A percentile compares a stretch with the other conserved stretches of the same genome.
phyloP scores from a whole-genome alignment of 2,888 invertebrate genomes.

The Mellilla xanthometata region DNA sequence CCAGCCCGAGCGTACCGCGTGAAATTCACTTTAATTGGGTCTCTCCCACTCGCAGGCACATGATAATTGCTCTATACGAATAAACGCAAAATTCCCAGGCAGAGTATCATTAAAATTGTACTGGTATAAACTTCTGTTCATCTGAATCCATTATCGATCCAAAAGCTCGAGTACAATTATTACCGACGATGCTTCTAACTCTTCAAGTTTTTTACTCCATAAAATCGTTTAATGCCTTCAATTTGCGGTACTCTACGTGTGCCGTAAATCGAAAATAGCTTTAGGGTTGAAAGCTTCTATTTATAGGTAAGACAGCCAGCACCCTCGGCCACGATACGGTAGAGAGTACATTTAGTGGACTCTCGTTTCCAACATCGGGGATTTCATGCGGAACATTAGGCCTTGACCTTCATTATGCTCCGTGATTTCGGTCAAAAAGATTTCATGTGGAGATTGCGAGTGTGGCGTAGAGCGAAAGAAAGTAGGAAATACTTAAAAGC shows the following conservation, averaged over 20 bases:
- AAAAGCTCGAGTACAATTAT: background rate
- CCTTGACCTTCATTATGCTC: slow-evolving; percentile 29
- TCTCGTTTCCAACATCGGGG: slow-evolving; percentile 25
- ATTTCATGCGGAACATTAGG: slow-evolving; percentile 30
- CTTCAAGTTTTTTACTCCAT: slow-evolving; percentile 1
- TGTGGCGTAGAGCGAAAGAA: slow-evolving; percentile 24
- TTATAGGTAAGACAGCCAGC: slow-evolving; percentile 43
- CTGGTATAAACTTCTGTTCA: no score
- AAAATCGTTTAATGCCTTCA: slow-evolving; percentile 30
- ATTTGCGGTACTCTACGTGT: slow-evolving; percentile 34
- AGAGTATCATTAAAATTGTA: no score
- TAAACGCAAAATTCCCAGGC: no score
- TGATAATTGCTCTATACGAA: slow-evolving; percentile 45
- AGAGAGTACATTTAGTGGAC: slow-evolving; percentile 25
- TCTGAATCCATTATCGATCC: slow-evolving; percentile 5
- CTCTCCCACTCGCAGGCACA: slow-evolving; percentile 30
- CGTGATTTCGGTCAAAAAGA: slow-evolving; percentile 19
- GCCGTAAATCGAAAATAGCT: slow-evolving; percentile 48
- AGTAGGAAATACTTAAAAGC: slow-evolving; percentile 28
- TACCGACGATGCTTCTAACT: no score
- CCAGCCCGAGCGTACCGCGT: slow-evolving; percentile 28
- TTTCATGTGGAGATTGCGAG: slow-evolving; percentile 2
- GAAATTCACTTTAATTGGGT: slow-evolving; percentile 45
- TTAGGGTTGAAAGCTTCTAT: slow-evolving; percentile 53
- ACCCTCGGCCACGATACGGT: slow-evolving; percentile 35